These are phyloP conservation scores for Agrotis ipsilon DNA, from an alignment of 2,888 invertebrate species.

Conservation along the genomic window DNA sequence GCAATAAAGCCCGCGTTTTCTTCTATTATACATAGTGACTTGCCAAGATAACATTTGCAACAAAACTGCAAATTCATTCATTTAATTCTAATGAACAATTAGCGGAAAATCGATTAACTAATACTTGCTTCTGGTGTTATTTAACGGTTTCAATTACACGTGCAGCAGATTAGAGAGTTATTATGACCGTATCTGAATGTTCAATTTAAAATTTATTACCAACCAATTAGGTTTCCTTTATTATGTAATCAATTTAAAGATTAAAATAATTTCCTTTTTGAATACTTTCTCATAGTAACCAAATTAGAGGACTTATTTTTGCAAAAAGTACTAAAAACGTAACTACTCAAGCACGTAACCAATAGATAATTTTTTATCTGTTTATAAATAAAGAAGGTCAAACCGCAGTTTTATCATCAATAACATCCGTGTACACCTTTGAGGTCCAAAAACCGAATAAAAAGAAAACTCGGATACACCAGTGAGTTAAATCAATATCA, in stretches of 20 bases:
- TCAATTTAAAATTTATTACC: slow-evolving; percentile 40
- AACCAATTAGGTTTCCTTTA: slow-evolving; percentile 16
- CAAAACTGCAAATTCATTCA: not conserved
- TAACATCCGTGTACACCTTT: slow-evolving; percentile 13
- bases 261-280: not conserved
- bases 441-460: not conserved
- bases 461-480: not conserved
- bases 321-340: too few species aligned
- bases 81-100: not conserved
- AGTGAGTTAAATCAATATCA: too few species aligned
- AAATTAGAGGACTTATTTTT: too few species aligned
- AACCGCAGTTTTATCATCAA: slow-evolving; percentile 5
- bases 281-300: not conserved
- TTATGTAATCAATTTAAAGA: slow-evolving; percentile 27
- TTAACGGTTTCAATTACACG: slow-evolving; percentile 28
- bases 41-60: not conserved
- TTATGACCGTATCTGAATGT: slow-evolving; percentile 29
- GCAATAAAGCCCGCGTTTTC: too few species aligned
- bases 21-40: too few species aligned
- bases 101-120: slow-evolving; percentile 34
- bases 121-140: slow-evolving; percentile 19
- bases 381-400: not conserved
- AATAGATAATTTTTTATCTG: not conserved
- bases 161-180: slow-evolving; percentile 34
- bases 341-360: not conserved